phyloP scores from a whole-genome alignment of 1,140 invertebrate species.

The Drosophila leontia region DNA sequence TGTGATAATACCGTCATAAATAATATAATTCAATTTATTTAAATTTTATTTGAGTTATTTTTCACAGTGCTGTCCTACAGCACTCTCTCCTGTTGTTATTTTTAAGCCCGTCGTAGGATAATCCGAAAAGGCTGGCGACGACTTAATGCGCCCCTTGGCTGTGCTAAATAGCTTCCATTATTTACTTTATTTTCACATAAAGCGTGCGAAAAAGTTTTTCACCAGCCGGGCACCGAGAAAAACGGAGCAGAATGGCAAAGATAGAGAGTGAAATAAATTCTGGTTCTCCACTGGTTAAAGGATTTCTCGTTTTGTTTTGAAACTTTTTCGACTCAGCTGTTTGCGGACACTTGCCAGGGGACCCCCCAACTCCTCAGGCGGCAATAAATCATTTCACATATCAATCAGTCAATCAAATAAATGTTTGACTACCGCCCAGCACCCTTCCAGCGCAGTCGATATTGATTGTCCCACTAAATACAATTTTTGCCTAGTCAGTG shows the following conservation, averaged over 20 bases:
- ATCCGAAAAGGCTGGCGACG: conserved; percentile 54
- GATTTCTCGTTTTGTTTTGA: conserved; percentile 22
- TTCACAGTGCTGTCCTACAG: conserved; percentile 9
- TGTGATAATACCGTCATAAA: too few species aligned
- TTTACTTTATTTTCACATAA: conserved; percentile 73
- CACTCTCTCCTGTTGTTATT: conserved; percentile 33
- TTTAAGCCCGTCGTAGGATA: conserved; percentile 56
- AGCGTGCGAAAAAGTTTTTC: conserved; percentile 50
- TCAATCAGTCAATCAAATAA: conserved; percentile 80
- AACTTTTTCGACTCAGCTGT: conserved; percentile 27
- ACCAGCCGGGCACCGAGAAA: conserved; percentile 17
- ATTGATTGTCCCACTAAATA: conserved; percentile 72
- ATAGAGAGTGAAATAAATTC: conserved; percentile 45
- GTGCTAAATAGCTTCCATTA: conserved; percentile 81
- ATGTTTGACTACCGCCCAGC: conserved; percentile 61
- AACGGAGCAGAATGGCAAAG: conserved; percentile 5
- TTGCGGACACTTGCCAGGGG: conserved; percentile 22
- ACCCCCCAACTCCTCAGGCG: conserved; percentile 9
- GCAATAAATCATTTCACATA: conserved; percentile 81
- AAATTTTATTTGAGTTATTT: neutral
- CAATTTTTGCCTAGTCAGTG: conserved; percentile 67
- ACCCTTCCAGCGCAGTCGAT: conserved; percentile 22
- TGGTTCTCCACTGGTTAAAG: conserved; percentile 15
- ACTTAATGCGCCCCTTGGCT: conserved; percentile 73
- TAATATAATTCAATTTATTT: neutral